A percentile compares a stretch with the other conserved stretches of the same genome.
Evolutionary conservation across 2,797 vertebrate species (phyloP).

Genomic region (Chelon auratus): DNA sequence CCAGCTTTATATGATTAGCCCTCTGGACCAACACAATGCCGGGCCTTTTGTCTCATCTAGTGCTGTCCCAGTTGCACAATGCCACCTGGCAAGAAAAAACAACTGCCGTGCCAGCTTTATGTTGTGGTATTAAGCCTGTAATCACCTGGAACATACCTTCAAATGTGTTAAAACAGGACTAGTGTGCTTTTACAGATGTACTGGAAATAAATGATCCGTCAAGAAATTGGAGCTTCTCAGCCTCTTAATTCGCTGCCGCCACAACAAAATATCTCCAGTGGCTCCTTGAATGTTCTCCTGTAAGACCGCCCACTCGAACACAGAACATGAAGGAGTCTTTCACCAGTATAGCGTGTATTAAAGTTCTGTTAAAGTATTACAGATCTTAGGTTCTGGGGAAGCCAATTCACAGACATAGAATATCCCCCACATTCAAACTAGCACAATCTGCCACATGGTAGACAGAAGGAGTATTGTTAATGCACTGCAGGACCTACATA

Average conservation of each 20-base stretch:
- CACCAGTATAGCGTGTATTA: slow-evolving; percentile 1
- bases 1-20: slow-evolving; percentile 43
- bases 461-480: too few relatives aligned
- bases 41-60: slow-evolving; percentile 29
- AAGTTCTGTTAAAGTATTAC: neutral
- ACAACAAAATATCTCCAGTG: neutral
- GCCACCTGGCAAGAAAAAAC: slow-evolving; percentile 21
- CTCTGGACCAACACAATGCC: slow-evolving; percentile 45
- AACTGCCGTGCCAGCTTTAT: neutral
- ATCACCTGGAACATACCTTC: slow-evolving; percentile 13
- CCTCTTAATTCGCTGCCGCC: slow-evolving; percentile 4
- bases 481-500: too few relatives aligned
- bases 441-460: too few relatives aligned
- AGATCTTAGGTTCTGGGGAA: too few relatives aligned
- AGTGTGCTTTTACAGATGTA: neutral
- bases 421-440: too few relatives aligned
- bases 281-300: slow-evolving; percentile 1
- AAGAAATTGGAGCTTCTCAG: neutral
- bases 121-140: slow-evolving; percentile 27
- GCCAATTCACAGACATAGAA: too few relatives aligned
- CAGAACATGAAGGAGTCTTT: neutral
- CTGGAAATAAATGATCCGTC: slow-evolving; percentile 18
- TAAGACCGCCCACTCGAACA: slow-evolving; percentile 2
- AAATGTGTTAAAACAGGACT: slow-evolving; percentile 12
- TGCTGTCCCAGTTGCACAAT: slow-evolving; percentile 4